Evolutionary conservation across 2,797 vertebrate species (phyloP), one percentile per base, ranked within the genome.

Genomic region (Mus caroli): DNA sequence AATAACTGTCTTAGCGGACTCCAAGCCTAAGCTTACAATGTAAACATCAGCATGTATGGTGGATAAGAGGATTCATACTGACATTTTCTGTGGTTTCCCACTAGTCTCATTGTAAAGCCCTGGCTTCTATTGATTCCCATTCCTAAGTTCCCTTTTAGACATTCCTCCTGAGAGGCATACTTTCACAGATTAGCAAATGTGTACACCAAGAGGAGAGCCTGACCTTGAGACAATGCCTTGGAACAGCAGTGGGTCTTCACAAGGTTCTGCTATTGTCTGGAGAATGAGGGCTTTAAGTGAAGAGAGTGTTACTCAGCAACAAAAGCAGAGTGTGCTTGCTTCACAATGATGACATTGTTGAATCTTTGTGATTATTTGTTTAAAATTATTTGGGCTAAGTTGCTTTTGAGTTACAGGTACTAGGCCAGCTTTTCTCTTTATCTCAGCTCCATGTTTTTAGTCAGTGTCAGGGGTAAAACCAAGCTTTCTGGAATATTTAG

Each of bases 51-150:
- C 28, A 0, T 17, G 50, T 82, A 88, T 13, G 11, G 46, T 64
- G 88, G 88, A 88, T 90, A 95, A 95, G 79, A 31, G 46, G 77
- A 95, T 97, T 96, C 56, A 11, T 90, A 95, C 96, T 97, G 96
- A 97, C 86, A 94, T 97, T 97, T 96, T 84, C 89, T 96, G 83
- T 92, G 64, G 78, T 92, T 97, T 96, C 91, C 91, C 87, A 91
- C 67, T 60, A 67, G 76, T 91, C 37, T 97, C 73, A 96, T 91
- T 95, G 91, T 94, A 86, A 97, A 97, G 86, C n/a, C 50, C 71
- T 89, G 60, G 24, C 78, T 96, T 28, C 93, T 94, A 96, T 97
- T 75, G 88, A 97, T 92, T 89, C 54, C 75, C 52, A 90, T 31
- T 75, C 24, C 67, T 88, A 6, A 58, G 58, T 79, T 97, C 64